Base-by-base conservation (phyloP, 2,888 invertebrate genomes). In the Tipula confusa region DNA sequence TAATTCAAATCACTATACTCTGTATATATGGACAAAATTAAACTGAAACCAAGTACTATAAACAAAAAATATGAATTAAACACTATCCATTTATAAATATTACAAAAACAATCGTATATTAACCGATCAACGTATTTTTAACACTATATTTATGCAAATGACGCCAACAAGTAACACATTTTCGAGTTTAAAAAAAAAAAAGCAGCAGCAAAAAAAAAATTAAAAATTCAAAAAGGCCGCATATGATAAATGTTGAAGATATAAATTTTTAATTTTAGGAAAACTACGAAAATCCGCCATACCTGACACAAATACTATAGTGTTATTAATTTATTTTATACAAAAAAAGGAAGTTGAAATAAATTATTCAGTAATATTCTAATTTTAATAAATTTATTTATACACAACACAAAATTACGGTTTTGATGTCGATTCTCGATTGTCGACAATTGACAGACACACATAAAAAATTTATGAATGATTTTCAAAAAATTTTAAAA, bases 131-230 rank as follows among this genome's bases (percentile, higher is more conserved):
- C 64, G 64, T 24, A 11, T 24, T 24, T 80, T 29, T 29, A 79
- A 80, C 15, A 31, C 29, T 29, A 80, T 80, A 80, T 80, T 80
- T 80, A 80, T 80, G 80, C 80, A 80, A 80, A 80, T 80, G 80
- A 80, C 80, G 80, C 80, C 31, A 80, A 80, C 31, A 29, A 80
- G 80, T 31, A 79, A 80, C 29, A 80, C 29, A 80, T 80, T 64
- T 64, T 64, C 64, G 24, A 64, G 13, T 24, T 11, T 11, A 33
- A 11, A 24, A 43, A 43, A 9, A n/a, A 43, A 64, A 64, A 64
- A 24, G 3, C 1, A 64, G 48, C 18, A 15, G 48, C 13, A 43
- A 6, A n/a, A 43, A 31, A 38, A 64, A 64, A 64, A 64, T 64
- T 64, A 64, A 64, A 64, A 64, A 64, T 64, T 64, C 64, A 64